Evolutionary conservation across 2,113 vertebrate genomes (phyloP).

Genomic region (Oncorhynchus tshawytscha): DNA sequence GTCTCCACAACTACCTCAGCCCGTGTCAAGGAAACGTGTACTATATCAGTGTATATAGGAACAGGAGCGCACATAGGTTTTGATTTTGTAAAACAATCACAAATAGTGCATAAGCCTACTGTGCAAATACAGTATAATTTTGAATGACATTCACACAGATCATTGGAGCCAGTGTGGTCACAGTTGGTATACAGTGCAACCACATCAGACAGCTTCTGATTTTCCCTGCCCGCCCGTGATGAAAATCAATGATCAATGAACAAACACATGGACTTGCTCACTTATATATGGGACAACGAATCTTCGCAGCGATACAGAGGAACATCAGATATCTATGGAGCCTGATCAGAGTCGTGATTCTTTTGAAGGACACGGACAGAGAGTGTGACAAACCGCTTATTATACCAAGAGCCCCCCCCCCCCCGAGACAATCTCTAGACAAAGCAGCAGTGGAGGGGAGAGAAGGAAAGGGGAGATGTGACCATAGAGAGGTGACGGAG

Average conservation of each 20-base stretch:
- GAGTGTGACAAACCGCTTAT: conserved; percentile 65
- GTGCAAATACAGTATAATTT: background rate
- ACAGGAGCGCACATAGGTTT: background rate
- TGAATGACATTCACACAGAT: background rate
- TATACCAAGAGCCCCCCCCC: conserved; percentile 42
- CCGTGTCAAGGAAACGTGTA: background rate
- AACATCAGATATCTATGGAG: conserved; percentile 20
- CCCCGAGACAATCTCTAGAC: conserved; percentile 51
- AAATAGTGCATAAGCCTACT: conserved; percentile 20
- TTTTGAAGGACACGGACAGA: conserved; percentile 63
- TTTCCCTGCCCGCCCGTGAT: too few relatives aligned
- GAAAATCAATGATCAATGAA: background rate
- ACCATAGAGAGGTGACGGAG: conserved; percentile 56
- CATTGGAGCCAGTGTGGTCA: background rate
- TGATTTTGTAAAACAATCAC: background rate
- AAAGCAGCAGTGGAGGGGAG: conserved; percentile 35
- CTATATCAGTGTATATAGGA: too few relatives aligned
- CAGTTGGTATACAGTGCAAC: background rate
- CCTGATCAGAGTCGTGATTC: conserved; percentile 46
- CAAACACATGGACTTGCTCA: background rate
- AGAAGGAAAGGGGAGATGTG: conserved; percentile 36
- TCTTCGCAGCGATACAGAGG: background rate
- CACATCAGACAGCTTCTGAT: background rate
- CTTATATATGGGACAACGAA: background rate
- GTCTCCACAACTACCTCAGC: conserved; percentile 13